These are phyloP conservation scores for Equus przewalskii DNA, from an alignment of 2,113 vertebrate genomes.

Conservation along the genomic window DNA sequence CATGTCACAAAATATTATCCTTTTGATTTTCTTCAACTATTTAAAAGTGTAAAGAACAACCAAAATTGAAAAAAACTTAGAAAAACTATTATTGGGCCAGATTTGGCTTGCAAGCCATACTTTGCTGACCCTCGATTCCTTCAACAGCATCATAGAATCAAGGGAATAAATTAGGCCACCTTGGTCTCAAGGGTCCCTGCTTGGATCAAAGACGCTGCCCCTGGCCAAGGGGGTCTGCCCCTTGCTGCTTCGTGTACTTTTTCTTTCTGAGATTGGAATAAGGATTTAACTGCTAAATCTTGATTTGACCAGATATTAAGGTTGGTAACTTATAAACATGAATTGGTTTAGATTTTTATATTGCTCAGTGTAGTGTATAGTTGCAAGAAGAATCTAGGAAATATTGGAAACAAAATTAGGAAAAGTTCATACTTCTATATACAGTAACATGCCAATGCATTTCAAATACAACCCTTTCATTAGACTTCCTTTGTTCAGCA, in stretches of 20 bases:
- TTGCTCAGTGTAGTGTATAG: not conserved
- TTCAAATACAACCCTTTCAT: slow-evolving; percentile 76
- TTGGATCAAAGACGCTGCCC: not conserved
- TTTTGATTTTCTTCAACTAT: not conserved
- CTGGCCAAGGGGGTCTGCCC: not conserved
- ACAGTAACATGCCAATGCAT: slow-evolving; percentile 75
- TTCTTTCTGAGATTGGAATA: not conserved
- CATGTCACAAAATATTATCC: not conserved
- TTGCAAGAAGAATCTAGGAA: slow-evolving; percentile 74
- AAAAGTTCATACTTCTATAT: slow-evolving; percentile 79
- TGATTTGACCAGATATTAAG: not conserved
- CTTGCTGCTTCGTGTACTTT: not conserved
- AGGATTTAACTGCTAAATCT: not conserved
- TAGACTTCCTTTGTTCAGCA: slow-evolving; percentile 74
- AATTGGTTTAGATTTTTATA: slow-evolving; percentile 38
- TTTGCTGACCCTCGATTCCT: too few relatives aligned
- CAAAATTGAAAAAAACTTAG: not conserved
- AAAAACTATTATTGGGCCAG: not conserved
- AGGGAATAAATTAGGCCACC: not conserved
- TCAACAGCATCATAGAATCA: not conserved
- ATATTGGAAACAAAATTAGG: slow-evolving; percentile 75
- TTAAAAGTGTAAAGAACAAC: not conserved
- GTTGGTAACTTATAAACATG: slow-evolving; percentile 25
- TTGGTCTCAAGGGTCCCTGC: not conserved
- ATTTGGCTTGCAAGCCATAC: not conserved